phyloP scores from a whole-genome alignment of 2,888 invertebrate species.

The Mythimna ferrago region DNA sequence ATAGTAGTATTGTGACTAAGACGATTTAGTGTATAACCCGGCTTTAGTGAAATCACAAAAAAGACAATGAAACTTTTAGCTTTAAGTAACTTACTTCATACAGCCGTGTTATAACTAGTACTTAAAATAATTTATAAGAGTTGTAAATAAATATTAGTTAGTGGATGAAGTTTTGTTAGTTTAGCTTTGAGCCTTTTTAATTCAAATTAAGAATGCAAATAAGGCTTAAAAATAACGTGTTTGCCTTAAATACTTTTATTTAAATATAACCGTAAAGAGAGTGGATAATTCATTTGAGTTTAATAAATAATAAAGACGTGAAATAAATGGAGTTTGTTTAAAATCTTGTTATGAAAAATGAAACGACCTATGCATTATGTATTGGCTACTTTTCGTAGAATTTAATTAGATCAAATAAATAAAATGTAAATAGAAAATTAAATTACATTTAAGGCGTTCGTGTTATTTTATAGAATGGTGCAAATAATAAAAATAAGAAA shows the following conservation, averaged over 20 bases:
- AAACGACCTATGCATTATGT: no score
- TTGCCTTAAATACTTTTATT: constrained; percentile 27
- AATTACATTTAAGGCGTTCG: constrained; percentile 33
- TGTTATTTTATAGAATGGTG: constrained; percentile 48
- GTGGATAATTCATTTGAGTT: neutral
- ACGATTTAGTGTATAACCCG: constrained; percentile 89
- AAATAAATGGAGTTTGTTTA: neutral
- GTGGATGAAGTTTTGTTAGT: neutral
- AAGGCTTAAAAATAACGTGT: constrained; percentile 30
- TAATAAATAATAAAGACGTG: neutral
- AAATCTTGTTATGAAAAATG: neutral
- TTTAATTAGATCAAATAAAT: neutral
- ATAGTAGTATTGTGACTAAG: constrained; percentile 88
- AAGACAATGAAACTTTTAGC: constrained; percentile 67
- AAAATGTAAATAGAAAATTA: neutral
- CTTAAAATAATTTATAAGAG: constrained; percentile 29
- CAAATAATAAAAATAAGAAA: constrained; percentile 40
- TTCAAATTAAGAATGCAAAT: constrained; percentile 29
- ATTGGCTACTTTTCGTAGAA: neutral
- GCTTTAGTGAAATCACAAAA: constrained; percentile 81
- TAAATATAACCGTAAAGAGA: neutral
- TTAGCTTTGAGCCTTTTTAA: constrained; percentile 38
- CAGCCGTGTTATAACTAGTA: constrained; percentile 56
- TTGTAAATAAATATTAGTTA: constrained; percentile 57
- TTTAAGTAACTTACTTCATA: constrained; percentile 54